Conservation (phyloP, 2,113 vertebrate genomes). For the Siphamia tubifer region DNA sequence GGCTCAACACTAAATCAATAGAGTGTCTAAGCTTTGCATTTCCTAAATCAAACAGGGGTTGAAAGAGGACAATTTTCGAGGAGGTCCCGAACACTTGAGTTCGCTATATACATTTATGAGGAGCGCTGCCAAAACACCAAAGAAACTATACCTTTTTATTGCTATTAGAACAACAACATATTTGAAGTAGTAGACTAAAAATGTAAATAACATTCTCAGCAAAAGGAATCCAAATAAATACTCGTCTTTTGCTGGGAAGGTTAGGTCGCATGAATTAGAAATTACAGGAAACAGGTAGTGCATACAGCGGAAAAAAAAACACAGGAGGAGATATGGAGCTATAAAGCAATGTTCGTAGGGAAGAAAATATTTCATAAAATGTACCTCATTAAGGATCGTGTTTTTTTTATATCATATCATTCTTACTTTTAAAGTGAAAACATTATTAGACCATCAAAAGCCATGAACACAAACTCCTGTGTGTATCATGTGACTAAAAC, state of each 20-base stretch:
- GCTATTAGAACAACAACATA: background rate
- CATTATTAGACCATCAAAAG: no score
- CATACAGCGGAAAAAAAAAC: background rate
- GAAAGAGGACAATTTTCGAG: background rate
- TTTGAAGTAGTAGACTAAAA: background rate
- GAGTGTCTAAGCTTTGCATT: background rate
- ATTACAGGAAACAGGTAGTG: constrained; percentile 2
- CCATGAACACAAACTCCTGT: no score
- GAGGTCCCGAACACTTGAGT: constrained; percentile 7
- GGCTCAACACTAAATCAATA: background rate
- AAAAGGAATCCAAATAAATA: background rate
- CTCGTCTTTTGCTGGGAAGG: background rate
- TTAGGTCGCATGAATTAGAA: background rate
- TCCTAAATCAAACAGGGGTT: constrained; percentile 24
- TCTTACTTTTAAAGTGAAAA: no score
- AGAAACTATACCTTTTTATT: background rate
- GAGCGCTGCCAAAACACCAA: background rate
- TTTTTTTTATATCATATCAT: no score
- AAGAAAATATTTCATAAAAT: no score
- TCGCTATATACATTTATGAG: background rate
- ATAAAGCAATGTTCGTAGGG: no score
- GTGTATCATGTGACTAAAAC: no score
- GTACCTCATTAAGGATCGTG: no score
- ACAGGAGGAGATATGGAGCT: background rate
- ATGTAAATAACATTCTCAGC: constrained; percentile 4